phyloP scores from a whole-genome alignment of 1,140 invertebrate species.

The Subanguina moxae region DNA sequence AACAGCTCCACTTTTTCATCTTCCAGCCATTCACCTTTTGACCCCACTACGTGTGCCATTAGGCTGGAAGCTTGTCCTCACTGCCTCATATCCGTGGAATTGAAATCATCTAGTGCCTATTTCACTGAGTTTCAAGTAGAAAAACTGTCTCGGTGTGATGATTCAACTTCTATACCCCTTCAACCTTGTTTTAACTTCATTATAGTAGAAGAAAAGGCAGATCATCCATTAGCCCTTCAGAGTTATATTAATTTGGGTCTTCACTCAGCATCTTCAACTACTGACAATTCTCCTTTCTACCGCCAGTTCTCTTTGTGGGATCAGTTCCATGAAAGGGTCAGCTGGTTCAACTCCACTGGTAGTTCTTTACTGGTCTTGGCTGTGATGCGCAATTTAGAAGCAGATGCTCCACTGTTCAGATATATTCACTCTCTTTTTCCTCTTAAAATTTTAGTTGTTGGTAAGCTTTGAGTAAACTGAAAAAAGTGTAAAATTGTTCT shows the following conservation, averaged over 20 bases:
- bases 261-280: slow-evolving; percentile 18
- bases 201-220: slow-evolving; percentile 39
- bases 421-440: slow-evolving; percentile 41
- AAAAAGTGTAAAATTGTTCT: background rate
- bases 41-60: slow-evolving; percentile 21
- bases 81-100: slow-evolving; percentile 30
- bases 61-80: slow-evolving; percentile 38
- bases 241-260: background rate
- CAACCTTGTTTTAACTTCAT: slow-evolving; percentile 38
- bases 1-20: background rate
- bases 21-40: background rate
- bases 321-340: background rate
- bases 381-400: slow-evolving; percentile 33
- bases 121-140: slow-evolving; percentile 42
- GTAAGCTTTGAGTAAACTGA: slow-evolving; percentile 15
- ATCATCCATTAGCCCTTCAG: slow-evolving; percentile 6
- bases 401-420: slow-evolving; percentile 25
- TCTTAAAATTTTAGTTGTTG: slow-evolving; percentile 18
- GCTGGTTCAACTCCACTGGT: slow-evolving; percentile 21
- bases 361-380: slow-evolving; percentile 29
- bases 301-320: slow-evolving; percentile 11
- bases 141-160: slow-evolving; percentile 41
- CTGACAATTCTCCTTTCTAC: slow-evolving; percentile 28
- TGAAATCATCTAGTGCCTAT: slow-evolving; percentile 7
- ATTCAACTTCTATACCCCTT: slow-evolving; percentile 10